A percentile compares a stretch with the other conserved stretches of the same genome.
Evolutionary conservation across 2,113 vertebrate genomes (phyloP).

Genomic region (Coptodon bakossiorum): DNA sequence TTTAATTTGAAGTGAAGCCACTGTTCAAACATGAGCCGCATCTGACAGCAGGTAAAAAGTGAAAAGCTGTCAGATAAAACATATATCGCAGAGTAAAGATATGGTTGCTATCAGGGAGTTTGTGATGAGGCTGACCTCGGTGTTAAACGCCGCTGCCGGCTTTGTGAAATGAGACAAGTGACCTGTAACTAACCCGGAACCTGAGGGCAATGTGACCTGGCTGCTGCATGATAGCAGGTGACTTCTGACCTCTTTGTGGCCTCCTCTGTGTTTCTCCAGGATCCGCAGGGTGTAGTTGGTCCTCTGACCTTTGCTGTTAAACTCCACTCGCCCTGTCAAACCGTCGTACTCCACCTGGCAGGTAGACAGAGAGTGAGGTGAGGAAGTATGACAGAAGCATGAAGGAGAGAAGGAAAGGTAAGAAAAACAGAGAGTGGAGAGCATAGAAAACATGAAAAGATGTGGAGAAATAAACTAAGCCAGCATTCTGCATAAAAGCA

Average conservation of each 20-base stretch:
- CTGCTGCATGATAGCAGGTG: constrained; percentile 20
- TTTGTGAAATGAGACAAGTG: constrained; percentile 14
- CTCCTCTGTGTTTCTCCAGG: constrained; percentile 83
- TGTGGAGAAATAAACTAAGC: not conserved
- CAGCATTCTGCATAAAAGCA: not conserved
- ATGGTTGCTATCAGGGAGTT: not conserved
- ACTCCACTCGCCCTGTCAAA: constrained; percentile 87
- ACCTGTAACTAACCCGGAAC: constrained; percentile 22
- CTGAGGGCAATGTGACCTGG: constrained; percentile 6
- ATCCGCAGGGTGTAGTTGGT: constrained; percentile 91
- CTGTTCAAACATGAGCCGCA: not conserved
- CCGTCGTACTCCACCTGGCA: constrained; percentile 91
- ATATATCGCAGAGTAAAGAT: not conserved
- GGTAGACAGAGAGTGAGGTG: not conserved
- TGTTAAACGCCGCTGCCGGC: constrained; percentile 11
- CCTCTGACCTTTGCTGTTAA: constrained; percentile 94
- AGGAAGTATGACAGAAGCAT: not conserved
- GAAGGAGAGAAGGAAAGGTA: not conserved
- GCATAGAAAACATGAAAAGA: not conserved
- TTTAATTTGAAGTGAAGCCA: not conserved
- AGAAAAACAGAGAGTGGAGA: not conserved
- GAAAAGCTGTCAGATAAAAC: not conserved
- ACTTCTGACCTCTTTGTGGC: constrained; percentile 83
- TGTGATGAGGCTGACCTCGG: constrained; percentile 7
- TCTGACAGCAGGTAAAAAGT: not conserved